These are phyloP conservation scores for Zoanthus sociatus DNA, from an alignment of 92 coral and sea anemone species.

Conservation along the genomic window DNA sequence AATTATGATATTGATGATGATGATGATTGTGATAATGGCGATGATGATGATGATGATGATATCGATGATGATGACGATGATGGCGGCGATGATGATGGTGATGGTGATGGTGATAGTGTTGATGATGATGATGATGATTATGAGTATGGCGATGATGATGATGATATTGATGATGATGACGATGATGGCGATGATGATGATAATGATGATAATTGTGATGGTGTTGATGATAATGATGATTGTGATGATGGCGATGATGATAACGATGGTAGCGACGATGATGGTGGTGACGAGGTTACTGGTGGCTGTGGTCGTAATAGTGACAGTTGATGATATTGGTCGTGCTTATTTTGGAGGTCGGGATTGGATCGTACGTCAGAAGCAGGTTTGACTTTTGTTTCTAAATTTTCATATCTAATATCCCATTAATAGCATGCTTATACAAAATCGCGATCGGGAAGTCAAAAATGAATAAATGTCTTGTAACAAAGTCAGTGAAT, in stretches of 20 bases:
- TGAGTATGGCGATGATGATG: too few species aligned
- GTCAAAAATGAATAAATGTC: too few species aligned
- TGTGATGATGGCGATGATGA: not conserved
- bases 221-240: too few species aligned
- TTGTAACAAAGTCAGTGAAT: too few species aligned
- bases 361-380: too few species aligned
- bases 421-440: too few species aligned
- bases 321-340: not conserved
- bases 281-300: too few species aligned
- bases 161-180: not conserved
- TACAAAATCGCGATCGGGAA: too few species aligned
- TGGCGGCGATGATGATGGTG: not conserved
- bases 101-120: not conserved
- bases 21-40: not conserved
- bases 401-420: too few species aligned
- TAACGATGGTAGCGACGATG: not conserved
- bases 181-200: not conserved
- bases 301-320: not conserved
- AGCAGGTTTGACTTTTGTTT: too few species aligned
- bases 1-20: not conserved
- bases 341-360: not conserved
- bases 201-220: not conserved
- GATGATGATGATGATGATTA: not conserved
- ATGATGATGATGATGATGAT: not conserved
- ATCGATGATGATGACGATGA: not conserved